Evolutionary conservation across 2,113 vertebrate species (phyloP).

Genomic region (Cyprinus carpio): DNA sequence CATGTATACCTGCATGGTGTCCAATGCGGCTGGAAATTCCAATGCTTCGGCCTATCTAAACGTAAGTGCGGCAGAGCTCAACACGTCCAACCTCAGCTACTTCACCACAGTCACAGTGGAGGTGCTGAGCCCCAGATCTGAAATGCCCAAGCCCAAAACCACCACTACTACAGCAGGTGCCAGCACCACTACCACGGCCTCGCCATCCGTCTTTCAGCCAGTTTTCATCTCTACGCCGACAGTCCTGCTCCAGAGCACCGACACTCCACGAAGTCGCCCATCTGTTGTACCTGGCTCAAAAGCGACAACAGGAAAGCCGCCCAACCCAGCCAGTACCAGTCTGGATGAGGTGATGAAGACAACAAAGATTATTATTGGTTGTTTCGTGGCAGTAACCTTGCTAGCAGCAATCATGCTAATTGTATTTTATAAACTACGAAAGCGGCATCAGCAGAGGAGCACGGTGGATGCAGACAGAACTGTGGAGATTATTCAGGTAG

Average conservation of each 20-base stretch:
- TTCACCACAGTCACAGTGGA: slow-evolving; percentile 97
- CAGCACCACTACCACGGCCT: slow-evolving; percentile 80
- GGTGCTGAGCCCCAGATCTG: slow-evolving; percentile 86
- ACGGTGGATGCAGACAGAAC: slow-evolving; percentile 89
- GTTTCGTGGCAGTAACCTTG: slow-evolving; percentile 95
- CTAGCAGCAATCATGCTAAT: slow-evolving; percentile 96
- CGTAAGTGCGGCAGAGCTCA: slow-evolving; percentile 94
- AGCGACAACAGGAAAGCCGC: slow-evolving; percentile 77
- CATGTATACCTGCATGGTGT: slow-evolving; percentile 96
- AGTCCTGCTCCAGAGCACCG: slow-evolving; percentile 84
- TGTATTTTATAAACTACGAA: slow-evolving; percentile 96
- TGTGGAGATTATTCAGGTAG: slow-evolving; percentile 95
- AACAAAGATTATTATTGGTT: slow-evolving; percentile 98
- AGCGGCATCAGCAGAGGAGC: slow-evolving; percentile 94
- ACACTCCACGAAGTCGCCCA: slow-evolving; percentile 78
- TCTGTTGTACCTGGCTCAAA: slow-evolving; percentile 78
- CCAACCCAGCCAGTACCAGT: slow-evolving; percentile 80
- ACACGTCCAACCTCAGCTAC: slow-evolving; percentile 97
- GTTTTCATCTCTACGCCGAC: slow-evolving; percentile 96
- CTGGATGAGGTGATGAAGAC: slow-evolving; percentile 98
- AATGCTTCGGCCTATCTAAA: slow-evolving; percentile 98
- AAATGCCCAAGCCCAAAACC: slow-evolving; percentile 87
- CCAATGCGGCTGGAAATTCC: slow-evolving; percentile 94
- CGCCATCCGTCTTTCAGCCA: slow-evolving; percentile 90
- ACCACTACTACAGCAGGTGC: slow-evolving; percentile 73